Evolutionary conservation across 2,888 invertebrate species (phyloP), one percentile per base, ranked within the genome.

Genomic region (Stratiomys singularior): DNA sequence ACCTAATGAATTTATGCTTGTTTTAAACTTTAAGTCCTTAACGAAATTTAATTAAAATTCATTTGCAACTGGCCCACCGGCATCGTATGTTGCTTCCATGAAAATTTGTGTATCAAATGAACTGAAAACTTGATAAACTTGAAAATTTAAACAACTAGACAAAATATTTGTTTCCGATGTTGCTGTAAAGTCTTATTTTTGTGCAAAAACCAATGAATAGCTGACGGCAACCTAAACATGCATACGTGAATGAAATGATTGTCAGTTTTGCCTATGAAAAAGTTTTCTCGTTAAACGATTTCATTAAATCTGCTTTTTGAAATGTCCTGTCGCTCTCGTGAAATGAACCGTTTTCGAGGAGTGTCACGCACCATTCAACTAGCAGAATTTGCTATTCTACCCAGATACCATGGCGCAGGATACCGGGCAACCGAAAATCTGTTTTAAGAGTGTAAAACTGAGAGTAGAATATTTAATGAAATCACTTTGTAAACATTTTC

Each of bases 301-400:
- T 30, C 72, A 72, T 72, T 72, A 72, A 72, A 72, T 72, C 72
- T 72, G 72, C 56, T 56, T 56, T 72, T 72, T 28, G 28, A 58
- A 56, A 56, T 72, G 72, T 72, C 72, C 56, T 56, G n/a, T 28
- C 30, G 18, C 46, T 56, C 21, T 56, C n/a, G 15, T 11, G 18
- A 56, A 11, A 56, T 0, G 18, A 56, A 0, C n/a, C 7, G 5
- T 28, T 64, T 28, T 28, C 4, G 28, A 64, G 64, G 13, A n/a
- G 27, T 21, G 44, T 67, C 44, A 67, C 67, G 15, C 37, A 27
- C 44, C 44, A 67, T 67, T 44, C 67, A 67, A 18, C 23, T 67
- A 44, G 44, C 46, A 64, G n/a, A 4, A 56, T 15, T 25, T 0
- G 15, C n/a, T n/a, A n/a, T n/a, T n/a, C n/a, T n/a, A n/a, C n/a